Percentiles rank a stretch among this genome's conserved stretches.
Conservation (phyloP, 2,113 vertebrate species). For the Anolis carolinensis region DNA sequence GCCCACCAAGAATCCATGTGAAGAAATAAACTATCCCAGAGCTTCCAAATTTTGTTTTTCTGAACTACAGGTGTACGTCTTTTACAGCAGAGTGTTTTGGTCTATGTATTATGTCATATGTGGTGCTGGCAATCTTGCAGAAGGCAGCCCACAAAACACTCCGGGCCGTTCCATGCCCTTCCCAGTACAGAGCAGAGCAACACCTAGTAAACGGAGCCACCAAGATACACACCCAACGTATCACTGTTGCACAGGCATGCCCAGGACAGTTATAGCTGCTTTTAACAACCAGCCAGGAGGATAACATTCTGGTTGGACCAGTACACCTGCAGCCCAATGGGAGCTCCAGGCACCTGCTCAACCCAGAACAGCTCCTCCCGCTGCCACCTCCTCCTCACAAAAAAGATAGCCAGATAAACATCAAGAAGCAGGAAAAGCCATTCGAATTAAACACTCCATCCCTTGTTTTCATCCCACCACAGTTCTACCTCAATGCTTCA, state of each 20-base stretch:
- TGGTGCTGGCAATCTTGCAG: no score
- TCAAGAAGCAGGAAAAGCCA: not conserved
- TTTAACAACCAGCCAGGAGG: not conserved
- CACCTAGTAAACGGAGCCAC: no score
- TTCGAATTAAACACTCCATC: no score
- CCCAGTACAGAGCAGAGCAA: no score
- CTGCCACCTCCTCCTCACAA: not conserved
- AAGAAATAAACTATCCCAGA: no score
- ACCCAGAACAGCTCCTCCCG: not conserved
- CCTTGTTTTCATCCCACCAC: not conserved
- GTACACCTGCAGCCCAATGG: not conserved
- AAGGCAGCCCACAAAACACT: not conserved
- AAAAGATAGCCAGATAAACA: not conserved
- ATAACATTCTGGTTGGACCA: conserved; percentile 1
- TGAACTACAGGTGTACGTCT: no score
- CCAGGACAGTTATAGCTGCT: not conserved
- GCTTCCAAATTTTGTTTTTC: no score
- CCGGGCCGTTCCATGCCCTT: no score
- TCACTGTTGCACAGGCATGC: not conserved
- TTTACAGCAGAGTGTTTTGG: no score
- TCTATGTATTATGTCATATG: no score
- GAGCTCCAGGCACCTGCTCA: not conserved
- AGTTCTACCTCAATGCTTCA: not conserved
- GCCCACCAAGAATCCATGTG: not conserved
- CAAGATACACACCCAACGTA: not conserved